A percentile compares a stretch with the other conserved stretches of the same genome.
These are phyloP conservation scores for Myotis myotis DNA, from an alignment of 2,797 vertebrate genomes.

Conservation along the genomic window DNA sequence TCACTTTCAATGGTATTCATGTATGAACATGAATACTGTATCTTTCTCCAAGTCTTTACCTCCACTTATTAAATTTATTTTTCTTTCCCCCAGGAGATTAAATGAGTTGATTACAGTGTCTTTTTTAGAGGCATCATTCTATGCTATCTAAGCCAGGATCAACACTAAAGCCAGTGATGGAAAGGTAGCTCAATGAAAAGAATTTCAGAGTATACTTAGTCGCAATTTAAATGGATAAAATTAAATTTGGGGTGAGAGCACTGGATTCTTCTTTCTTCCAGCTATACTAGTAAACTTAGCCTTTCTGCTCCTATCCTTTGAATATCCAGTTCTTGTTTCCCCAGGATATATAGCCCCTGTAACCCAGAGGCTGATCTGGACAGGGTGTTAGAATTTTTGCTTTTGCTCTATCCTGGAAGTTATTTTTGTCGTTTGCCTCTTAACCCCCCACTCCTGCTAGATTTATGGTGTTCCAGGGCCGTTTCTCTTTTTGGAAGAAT, in stretches of 20 bases:
- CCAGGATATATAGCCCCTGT: background rate
- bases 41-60: background rate
- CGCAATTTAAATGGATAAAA: background rate
- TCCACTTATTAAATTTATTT: background rate
- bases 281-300: background rate
- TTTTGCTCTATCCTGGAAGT: slow-evolving; percentile 39
- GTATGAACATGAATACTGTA: background rate
- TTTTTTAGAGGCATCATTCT: background rate
- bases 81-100: background rate
- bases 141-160: background rate
- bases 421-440: slow-evolving; percentile 63
- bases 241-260: background rate
- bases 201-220: background rate
- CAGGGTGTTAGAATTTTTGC: slow-evolving; percentile 30
- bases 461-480: slow-evolving; percentile 41
- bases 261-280: background rate
- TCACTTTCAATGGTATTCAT: background rate
- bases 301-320: slow-evolving; percentile 7
- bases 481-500: slow-evolving; percentile 57
- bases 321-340: background rate
- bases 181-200: slow-evolving; percentile 16
- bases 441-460: slow-evolving; percentile 7
- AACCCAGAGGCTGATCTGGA: background rate
- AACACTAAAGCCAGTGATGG: background rate
- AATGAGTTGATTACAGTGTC: background rate